A percentile compares a stretch with the other conserved stretches of the same genome.
These are phyloP conservation scores for Lagodon rhomboides DNA, from an alignment of 2,797 vertebrate genomes.

Conservation along the genomic window DNA sequence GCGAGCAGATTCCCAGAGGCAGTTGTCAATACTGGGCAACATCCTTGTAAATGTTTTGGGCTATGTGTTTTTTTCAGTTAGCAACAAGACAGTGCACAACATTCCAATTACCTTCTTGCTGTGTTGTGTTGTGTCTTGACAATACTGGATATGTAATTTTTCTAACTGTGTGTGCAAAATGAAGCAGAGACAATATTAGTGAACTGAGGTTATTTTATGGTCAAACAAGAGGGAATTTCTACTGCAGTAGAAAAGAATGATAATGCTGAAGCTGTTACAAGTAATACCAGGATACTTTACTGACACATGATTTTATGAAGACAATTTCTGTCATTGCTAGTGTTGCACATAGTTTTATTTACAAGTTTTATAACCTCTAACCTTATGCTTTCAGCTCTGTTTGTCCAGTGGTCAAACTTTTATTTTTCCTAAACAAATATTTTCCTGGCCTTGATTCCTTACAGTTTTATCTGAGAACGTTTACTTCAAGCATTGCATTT, in stretches of 20 bases:
- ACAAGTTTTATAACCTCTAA: constrained; percentile 11
- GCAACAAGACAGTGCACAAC: background rate
- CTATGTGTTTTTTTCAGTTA: constrained; percentile 26
- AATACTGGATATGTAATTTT: constrained; percentile 7
- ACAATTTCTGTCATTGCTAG: background rate
- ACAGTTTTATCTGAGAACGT: background rate
- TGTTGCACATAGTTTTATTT: constrained; percentile 18
- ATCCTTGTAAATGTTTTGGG: constrained; percentile 4
- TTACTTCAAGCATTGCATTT: background rate
- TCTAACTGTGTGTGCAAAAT: constrained; percentile 12
- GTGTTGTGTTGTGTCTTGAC: constrained; percentile 14
- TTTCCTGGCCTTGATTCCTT: constrained; percentile 13
- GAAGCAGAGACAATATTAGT: background rate
- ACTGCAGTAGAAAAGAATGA: background rate
- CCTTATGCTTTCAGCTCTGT: background rate
- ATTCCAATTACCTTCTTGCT: constrained; percentile 12
- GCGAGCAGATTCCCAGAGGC: constrained; percentile 2
- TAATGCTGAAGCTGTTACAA: constrained; percentile 28
- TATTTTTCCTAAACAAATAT: background rate
- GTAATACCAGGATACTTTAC: constrained; percentile 1
- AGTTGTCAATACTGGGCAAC: background rate
- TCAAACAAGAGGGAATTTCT: background rate
- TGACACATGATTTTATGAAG: background rate
- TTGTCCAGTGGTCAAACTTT: background rate
- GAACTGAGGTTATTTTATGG: background rate